phyloP scores from a whole-genome alignment of 2,888 invertebrate genomes.

The Tetranychus truncatus region DNA sequence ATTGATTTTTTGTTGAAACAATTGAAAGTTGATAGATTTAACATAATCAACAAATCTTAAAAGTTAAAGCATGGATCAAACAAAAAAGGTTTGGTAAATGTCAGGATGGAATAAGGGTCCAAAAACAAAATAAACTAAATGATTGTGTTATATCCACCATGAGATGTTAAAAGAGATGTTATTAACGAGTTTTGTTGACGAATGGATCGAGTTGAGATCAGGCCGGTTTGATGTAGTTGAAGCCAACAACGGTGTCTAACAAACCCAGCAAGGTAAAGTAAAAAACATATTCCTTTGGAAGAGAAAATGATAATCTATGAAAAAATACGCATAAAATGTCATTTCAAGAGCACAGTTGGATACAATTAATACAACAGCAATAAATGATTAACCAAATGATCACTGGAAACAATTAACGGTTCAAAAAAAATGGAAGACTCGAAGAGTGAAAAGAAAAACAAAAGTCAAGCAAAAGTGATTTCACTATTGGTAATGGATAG shows the following conservation, averaged over 20 bases:
- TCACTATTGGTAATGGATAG: too few species aligned
- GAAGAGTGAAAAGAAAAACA: background rate
- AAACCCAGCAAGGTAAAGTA: background rate
- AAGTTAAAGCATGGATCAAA: too few species aligned
- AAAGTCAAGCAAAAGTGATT: background rate
- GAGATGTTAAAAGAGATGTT: background rate
- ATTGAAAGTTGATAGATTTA: background rate
- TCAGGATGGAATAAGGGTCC: background rate
- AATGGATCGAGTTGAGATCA: constrained; percentile 12
- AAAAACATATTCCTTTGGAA: background rate
- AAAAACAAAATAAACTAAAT: background rate
- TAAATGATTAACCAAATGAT: background rate
- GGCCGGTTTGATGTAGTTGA: background rate
- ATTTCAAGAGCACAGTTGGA: background rate
- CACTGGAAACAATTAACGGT: background rate
- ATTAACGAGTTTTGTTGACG: background rate
- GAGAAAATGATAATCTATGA: background rate
- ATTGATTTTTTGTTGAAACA: background rate
- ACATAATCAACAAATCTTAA: background rate
- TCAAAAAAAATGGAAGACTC: background rate
- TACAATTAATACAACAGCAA: background rate
- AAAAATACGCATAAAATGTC: background rate
- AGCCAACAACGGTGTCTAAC: background rate
- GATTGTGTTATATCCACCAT: background rate
- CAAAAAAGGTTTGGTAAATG: background rate